These are phyloP conservation scores for Helicolenus hilgendorfi DNA, from an alignment of 2,797 vertebrate genomes.

Conservation along the genomic window DNA sequence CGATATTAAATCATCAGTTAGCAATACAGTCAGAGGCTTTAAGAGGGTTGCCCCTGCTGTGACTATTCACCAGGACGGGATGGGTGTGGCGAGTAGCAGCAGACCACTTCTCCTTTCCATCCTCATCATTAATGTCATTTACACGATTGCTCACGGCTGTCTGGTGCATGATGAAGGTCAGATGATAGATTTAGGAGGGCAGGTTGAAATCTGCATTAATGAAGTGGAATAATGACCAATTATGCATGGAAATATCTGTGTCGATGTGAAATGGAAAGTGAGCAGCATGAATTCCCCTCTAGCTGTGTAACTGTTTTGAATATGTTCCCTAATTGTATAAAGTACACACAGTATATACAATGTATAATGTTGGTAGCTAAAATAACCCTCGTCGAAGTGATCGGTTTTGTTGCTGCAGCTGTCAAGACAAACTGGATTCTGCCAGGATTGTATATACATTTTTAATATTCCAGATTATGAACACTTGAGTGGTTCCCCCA, in stretches of 20 bases:
- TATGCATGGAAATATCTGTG: not conserved
- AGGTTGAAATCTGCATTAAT: conserved; percentile 3
- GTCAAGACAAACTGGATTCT: conserved; percentile 17
- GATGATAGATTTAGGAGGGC: not conserved
- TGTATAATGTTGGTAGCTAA: not conserved
- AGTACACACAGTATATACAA: not conserved
- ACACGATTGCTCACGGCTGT: not conserved
- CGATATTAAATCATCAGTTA: not conserved
- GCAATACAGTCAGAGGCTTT: not conserved
- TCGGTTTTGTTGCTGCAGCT: not conserved
- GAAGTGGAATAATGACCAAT: conserved; percentile 6
- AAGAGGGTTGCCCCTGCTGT: conserved; percentile 11
- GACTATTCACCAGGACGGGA: conserved; percentile 26
- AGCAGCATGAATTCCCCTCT: not conserved
- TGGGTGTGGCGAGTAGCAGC: conserved; percentile 78
- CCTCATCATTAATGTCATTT: conserved; percentile 30
- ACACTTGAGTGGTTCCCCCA: conserved; percentile 28
- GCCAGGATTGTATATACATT: conserved; percentile 25
- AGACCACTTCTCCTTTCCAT: conserved; percentile 34
- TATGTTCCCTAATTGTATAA: not conserved
- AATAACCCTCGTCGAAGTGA: not conserved
- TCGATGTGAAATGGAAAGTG: not conserved
- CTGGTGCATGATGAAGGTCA: conserved; percentile 32
- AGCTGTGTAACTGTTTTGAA: not conserved
- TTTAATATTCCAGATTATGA: conserved; percentile 49